These are phyloP conservation scores for Creontiades dilutus DNA, from an alignment of 2,888 invertebrate genomes.

Conservation along the genomic window DNA sequence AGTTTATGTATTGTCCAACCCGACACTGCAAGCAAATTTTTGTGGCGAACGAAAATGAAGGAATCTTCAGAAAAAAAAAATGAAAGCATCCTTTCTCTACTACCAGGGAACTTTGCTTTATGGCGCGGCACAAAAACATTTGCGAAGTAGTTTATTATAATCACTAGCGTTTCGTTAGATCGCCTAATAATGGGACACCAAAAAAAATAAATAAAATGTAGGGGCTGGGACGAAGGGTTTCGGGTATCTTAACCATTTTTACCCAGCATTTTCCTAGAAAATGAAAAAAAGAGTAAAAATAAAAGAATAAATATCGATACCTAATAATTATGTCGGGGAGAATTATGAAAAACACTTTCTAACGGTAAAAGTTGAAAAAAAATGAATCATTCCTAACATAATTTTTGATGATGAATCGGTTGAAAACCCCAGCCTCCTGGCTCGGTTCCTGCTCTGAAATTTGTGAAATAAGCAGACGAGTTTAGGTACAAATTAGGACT, in stretches of 20 bases:
- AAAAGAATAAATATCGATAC: background rate
- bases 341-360: conserved; percentile 12
- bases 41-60: conserved; percentile 29
- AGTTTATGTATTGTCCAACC: conserved; percentile 65
- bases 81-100: background rate
- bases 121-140: conserved; percentile 51
- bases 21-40: conserved; percentile 50
- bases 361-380: conserved; percentile 1
- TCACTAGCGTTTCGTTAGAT: conserved; percentile 63
- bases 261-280: background rate
- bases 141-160: conserved; percentile 58
- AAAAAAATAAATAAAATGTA: conserved; percentile 50
- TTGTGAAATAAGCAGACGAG: conserved; percentile 45
- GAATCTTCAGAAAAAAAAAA: conserved; percentile 7
- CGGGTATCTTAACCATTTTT: conserved; percentile 42
- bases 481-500: conserved; percentile 75
- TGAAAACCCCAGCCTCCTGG: conserved; percentile 57
- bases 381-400: conserved; percentile 58
- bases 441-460: conserved; percentile 44
- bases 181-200: conserved; percentile 71
- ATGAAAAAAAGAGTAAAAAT: background rate
- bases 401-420: conserved; percentile 11
- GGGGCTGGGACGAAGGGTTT: conserved; percentile 59
- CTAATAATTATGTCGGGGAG: conserved; percentile 4
- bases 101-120: background rate